These are phyloP conservation scores for Plutomurus gul DNA, from an alignment of 1,140 invertebrate species.

Conservation along the genomic window DNA sequence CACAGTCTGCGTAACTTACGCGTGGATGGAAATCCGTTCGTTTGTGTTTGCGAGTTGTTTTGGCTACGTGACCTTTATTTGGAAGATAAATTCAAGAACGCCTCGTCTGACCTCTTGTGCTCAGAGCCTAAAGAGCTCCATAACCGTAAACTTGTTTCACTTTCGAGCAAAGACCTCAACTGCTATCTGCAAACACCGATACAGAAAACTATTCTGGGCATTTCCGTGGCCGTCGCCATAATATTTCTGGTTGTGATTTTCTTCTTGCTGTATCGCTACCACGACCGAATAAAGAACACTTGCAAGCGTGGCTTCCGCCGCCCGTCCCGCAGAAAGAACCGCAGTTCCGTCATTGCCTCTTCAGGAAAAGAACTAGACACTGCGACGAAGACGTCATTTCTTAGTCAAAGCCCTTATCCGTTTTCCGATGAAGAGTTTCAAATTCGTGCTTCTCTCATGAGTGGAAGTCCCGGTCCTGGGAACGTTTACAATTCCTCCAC, in stretches of 20 bases:
- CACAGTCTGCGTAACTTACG: constrained; percentile 75
- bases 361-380: constrained; percentile 48
- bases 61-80: constrained; percentile 77
- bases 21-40: constrained; percentile 78
- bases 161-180: constrained; percentile 75
- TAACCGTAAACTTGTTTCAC: constrained; percentile 68
- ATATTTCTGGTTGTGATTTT: constrained; percentile 70
- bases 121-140: constrained; percentile 70
- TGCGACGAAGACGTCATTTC: constrained; percentile 51
- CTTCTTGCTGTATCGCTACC: constrained; percentile 75
- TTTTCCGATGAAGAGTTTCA: constrained; percentile 52
- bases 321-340: constrained; percentile 44
- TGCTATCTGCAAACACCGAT: constrained; percentile 75
- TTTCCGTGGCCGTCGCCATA: constrained; percentile 69
- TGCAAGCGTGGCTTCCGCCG: constrained; percentile 62
- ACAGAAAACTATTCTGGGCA: constrained; percentile 77
- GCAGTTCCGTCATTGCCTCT: constrained; percentile 44
- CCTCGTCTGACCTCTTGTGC: constrained; percentile 66
- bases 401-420: constrained; percentile 44
- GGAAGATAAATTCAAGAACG: constrained; percentile 55
- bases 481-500: constrained; percentile 9
- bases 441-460: constrained; percentile 46
- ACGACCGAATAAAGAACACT: constrained; percentile 73
- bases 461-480: constrained; percentile 38
- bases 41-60: constrained; percentile 77